Evolutionary conservation across 2,888 invertebrate genomes (phyloP).

Genomic region (Norana najaformis): DNA sequence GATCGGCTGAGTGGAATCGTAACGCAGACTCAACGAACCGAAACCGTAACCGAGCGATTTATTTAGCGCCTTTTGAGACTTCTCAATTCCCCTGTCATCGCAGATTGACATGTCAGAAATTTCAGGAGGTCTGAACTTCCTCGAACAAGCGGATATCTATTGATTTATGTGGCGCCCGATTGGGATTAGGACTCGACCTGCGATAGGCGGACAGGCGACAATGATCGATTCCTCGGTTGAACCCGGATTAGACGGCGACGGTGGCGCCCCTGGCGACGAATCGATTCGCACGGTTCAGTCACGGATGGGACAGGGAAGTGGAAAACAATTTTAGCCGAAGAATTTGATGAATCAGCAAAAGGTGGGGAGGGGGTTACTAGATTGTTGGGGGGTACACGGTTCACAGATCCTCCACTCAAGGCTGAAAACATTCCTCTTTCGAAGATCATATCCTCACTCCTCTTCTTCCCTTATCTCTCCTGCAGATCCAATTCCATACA

Average conservation of each 20-base stretch:
- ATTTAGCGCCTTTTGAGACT: no score
- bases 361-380: no score
- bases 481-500: no score
- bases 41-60: no score
- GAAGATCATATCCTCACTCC: no score
- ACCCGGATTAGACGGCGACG: neutral
- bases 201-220: neutral
- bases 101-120: conserved; percentile 4
- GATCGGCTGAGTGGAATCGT: no score
- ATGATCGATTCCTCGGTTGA: neutral
- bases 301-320: neutral
- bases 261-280: neutral
- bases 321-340: neutral
- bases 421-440: no score
- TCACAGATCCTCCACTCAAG: no score
- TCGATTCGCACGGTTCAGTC: neutral
- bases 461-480: no score
- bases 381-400: no score
- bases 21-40: no score
- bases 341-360: neutral
- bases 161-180: neutral
- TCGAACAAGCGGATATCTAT: neutral
- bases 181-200: neutral
- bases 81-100: neutral
- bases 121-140: neutral